Evolutionary conservation across 2,888 invertebrate species (phyloP), one percentile per base, ranked within the genome.

Genomic region (Andrena praecox): DNA sequence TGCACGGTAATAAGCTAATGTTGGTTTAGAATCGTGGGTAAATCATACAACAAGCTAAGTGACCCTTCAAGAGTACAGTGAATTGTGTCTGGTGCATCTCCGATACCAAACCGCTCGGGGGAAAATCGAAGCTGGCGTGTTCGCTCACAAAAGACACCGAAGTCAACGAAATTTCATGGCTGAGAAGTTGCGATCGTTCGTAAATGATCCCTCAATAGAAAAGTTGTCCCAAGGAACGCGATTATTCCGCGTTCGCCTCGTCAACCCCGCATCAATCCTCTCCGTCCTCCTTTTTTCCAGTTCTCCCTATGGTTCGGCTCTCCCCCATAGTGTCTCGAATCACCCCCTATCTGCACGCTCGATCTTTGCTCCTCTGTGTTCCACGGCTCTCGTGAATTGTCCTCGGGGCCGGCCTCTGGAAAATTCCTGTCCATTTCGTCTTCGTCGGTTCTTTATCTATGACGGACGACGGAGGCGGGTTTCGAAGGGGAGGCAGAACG

Each of bases 191-290:
- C 52, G 31, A 83, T 68, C 83, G 84, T 62, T 77, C 77, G 77
- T 87, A 87, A 87, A 87, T 84, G 82, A 75, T 87, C 72, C 72
- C 74, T 60, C 72, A 72, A 74, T 73, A 82, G 35, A 64, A 66
- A 82, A 85, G 77, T 85, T 87, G 52, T 42, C 35, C 68, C 74
- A 31, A 12, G 70, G 8, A 77, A 72, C 76, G 48, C 66, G 79
- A 78, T 85, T 84, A 82, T 82, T 72, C 54, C 60, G 35, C 71
- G 29, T 72, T 77, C 75, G 62, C 63, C 60, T 54, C 8, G 59
- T 42, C 64, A 71, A 69, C 73, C 76, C 80, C 62, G 71, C 16
- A 8, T 60, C 60, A 5, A 7, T n/a, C 8, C 31, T 8, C 60
- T 16, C 7, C 7, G 60, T n/a, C 12, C 8, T 31, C 31, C 60